Conservation (phyloP, 2,113 vertebrate genomes). For the Raphicerus campestris region DNA sequence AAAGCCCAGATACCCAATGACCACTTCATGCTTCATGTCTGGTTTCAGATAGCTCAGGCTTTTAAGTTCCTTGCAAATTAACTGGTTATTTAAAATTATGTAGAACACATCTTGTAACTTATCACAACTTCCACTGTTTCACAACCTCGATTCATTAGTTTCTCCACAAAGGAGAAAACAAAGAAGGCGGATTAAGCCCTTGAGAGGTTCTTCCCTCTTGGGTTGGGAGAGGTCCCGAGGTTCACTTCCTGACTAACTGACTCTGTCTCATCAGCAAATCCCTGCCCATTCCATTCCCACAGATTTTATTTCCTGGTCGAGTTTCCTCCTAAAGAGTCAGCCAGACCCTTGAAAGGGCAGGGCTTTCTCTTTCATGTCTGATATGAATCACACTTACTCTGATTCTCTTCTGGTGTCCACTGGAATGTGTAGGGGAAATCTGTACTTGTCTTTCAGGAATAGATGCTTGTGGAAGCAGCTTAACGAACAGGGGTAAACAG, state of each 20-base stretch:
- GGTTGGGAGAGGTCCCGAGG: constrained; percentile 9
- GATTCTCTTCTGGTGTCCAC: neutral
- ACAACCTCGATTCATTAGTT: neutral
- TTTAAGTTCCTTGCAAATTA: constrained; percentile 34
- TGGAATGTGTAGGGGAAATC: neutral
- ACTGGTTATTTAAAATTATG: neutral
- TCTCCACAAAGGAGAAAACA: neutral
- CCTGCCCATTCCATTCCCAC: constrained; percentile 6
- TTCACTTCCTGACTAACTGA: constrained; percentile 19
- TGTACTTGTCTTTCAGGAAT: neutral
- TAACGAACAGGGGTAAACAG: neutral
- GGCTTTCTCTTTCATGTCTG: neutral
- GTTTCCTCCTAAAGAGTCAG: constrained; percentile 18
- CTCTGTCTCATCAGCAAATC: constrained; percentile 19
- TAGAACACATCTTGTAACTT: neutral
- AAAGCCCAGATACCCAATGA: neutral
- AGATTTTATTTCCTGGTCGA: constrained; percentile 35
- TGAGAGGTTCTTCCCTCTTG: neutral
- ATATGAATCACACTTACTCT: neutral
- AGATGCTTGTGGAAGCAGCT: neutral
- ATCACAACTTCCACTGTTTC: constrained; percentile 22
- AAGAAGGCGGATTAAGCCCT: neutral
- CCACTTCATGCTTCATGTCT: neutral
- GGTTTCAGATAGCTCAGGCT: neutral
- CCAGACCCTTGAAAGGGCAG: neutral